Base-by-base conservation (phyloP, 2,888 invertebrate species). In the Agapostemon virescens region DNA sequence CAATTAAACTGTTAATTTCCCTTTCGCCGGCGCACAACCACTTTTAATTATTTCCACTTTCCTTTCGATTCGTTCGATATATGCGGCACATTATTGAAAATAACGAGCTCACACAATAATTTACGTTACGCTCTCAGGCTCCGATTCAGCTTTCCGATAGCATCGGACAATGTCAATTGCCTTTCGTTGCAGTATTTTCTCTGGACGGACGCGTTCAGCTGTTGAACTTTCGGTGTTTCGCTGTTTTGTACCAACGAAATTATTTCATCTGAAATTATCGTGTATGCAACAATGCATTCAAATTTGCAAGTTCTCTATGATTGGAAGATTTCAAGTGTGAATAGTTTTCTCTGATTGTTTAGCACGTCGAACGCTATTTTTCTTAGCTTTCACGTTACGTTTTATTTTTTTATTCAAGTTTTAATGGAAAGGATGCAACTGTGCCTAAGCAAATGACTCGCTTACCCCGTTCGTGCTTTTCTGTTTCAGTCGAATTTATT, bases 11-110 rank as follows among this genome's bases (percentile, higher is more conserved):
- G 67, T 78, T 82, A 81, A 82, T 83, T 82, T 81, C 82, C 38
- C 83, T 78, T 78, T 82, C 82, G 73, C 70, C 73, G 78, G 69
- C 52, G 69, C 52, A 75, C 78, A 68, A 73, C 61, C 79, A 78
- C 78, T 82, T 78, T 82, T 82, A 82, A 82, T 82, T 78, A 82
- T 72, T 72, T 78, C 74, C 81, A 70, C 69, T 78, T 64, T 81
- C 82, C 49, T 55, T 78, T 67, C 63, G 26, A 52, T 71, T 40
- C 26, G 38, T 38, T 40, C 49, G 23, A 38, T 58, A 38, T 45
- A 38, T 55, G 52, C 36, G 17, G 2, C 42, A 61, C 71, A 81
- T 82, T 77, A 81, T 77, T 63, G 82, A 78, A 81, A 82, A 81
- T 81, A 82, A 81, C 74, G 11, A 74, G 82, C 17, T 15, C 9